Evolutionary conservation across 2,888 invertebrate species (phyloP), one percentile per base, ranked within the genome.

Genomic region (Holacanthella duospinosa): DNA sequence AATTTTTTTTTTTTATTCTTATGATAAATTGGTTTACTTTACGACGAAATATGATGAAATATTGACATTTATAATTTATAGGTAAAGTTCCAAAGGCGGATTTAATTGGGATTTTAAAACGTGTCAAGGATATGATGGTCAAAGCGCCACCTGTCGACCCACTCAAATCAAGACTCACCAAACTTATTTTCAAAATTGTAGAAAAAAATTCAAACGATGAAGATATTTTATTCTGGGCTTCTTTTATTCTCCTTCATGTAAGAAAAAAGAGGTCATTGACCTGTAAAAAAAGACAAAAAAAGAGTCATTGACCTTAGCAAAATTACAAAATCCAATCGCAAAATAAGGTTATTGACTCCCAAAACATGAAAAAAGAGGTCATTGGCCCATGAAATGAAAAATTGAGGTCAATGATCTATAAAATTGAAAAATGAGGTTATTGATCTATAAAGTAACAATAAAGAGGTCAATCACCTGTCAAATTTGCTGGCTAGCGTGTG

Each of bases 181-280:
- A 68, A 56, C 48, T 67, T 16, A 65, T 70, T 57, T 71, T 72
- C 64, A 68, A 68, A 62, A 62, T 72, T 3, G 72, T 71, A 9
- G 71, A 72, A 58, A 64, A 63, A 44, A 71, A 70, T 65, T 71
- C 70, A 55, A 66, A 66, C 4, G 72, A 72, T 48, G 69, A 68
- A 58, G 68, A 68, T 57, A 61, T 72, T 36, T 62, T 72, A 9
- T 72, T 72, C 61, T 72, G 72, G 72, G 63, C 71, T 44, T 70
- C 70, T 19, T 72, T 70, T 43, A 65, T 72, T 29, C 70, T 71
- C 12, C 66, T 72, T 21, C 70, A 71, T 43, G 69, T 70, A 68
- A 64, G 64, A 25, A 16, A 21, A 9, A 48, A n/a, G 48, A 4
- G 36, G 36, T 36, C 36, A 36, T 36, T 53, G 24, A 21, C 6